Percentiles rank a stretch among this genome's conserved stretches.
Evolutionary conservation across 2,888 invertebrate genomes (phyloP).

Genomic region (Willowsia nigromaculata): DNA sequence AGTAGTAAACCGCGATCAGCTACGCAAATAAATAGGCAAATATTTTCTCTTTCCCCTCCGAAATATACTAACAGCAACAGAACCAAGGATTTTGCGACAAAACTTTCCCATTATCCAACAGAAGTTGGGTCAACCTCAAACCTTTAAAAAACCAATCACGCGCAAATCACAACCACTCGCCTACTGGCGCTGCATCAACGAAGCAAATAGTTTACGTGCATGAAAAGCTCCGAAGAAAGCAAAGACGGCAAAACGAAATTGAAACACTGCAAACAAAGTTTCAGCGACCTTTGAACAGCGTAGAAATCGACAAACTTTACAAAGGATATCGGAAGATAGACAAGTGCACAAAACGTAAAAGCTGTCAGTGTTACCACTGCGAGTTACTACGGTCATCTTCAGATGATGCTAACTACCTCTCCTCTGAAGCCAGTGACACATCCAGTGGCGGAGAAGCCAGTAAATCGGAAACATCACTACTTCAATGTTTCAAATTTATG

Average conservation of each 20-base stretch:
- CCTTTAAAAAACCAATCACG: neutral
- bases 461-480: neutral
- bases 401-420: neutral
- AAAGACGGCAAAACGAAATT: constrained; percentile 30
- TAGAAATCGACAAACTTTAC: constrained; percentile 62
- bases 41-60: no score
- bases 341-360: constrained; percentile 36
- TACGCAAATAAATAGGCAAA: no score
- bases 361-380: constrained; percentile 62
- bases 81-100: neutral
- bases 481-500: neutral
- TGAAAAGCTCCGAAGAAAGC: neutral
- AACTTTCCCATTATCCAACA: neutral
- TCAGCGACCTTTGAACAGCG: constrained; percentile 46
- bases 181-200: no score
- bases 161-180: no score
- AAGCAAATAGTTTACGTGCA: no score
- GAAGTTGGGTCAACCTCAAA: no score
- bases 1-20: no score
- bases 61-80: neutral
- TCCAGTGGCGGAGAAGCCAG: constrained; percentile 25
- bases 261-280: constrained; percentile 24
- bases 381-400: constrained; percentile 23
- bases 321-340: constrained; percentile 50
- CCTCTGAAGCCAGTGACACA: neutral